A percentile compares a stretch with the other conserved stretches of the same genome.
Evolutionary conservation across 2,113 vertebrate species (phyloP).

Genomic region (Odocoileus hemionus): DNA sequence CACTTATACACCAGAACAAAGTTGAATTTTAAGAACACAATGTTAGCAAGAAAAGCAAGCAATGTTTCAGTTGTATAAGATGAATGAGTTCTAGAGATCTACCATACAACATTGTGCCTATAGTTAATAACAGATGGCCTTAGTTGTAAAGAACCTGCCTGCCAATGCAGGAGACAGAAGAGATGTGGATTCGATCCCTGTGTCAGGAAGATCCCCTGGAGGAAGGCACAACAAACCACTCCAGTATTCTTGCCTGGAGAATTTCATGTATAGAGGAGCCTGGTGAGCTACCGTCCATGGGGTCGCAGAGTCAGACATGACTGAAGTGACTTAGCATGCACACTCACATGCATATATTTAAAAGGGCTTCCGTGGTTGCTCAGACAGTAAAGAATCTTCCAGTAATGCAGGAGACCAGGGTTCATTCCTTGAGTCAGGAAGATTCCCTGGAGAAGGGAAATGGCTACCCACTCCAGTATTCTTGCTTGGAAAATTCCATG

Average conservation of each 20-base stretch:
- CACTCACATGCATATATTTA: background rate
- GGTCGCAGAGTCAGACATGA: background rate
- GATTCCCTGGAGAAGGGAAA: background rate
- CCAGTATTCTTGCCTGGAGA: background rate
- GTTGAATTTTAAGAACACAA: background rate
- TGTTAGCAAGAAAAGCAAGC: background rate
- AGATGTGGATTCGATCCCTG: background rate
- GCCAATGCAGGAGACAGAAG: background rate
- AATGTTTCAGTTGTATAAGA: background rate
- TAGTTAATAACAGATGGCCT: background rate
- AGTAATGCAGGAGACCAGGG: background rate
- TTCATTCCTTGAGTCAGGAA: background rate
- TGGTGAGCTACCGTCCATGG: background rate
- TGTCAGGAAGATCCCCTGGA: rapidly evolving
- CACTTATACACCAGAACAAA: background rate
- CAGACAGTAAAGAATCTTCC: background rate
- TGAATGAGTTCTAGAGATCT: background rate
- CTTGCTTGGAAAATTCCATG: background rate
- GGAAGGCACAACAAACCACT: background rate
- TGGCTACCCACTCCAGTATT: background rate
- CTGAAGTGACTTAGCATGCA: background rate
- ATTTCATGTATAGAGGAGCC: background rate
- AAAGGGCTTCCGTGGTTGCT: background rate
- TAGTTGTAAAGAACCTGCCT: background rate
- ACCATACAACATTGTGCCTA: background rate